Base-by-base conservation (phyloP, 2,888 invertebrate species). In the Erebia aethiops region DNA sequence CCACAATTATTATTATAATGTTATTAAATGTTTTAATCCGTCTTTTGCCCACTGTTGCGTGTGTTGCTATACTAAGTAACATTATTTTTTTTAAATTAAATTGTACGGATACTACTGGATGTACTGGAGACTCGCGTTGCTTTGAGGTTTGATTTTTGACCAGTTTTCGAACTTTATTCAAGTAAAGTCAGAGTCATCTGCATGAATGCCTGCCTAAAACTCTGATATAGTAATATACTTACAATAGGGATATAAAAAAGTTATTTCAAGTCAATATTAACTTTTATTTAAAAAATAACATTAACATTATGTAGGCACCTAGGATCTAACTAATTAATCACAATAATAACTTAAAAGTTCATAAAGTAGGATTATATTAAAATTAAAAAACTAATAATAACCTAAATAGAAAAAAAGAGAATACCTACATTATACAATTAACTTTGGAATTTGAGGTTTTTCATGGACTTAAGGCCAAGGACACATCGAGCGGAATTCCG, bases 391-490 rank as follows among this genome's bases (percentile, higher is more conserved):
- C 46, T 61, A 26, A 35, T 26, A 56, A 46, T 49, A 57, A 46
- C 16, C 11, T 43, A 10, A 46, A 1, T 21, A 18, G 16, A 13
- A 66, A 76, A 26, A 26, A 26, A 26, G 26, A 35, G 35, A 77
- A 60, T 70, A 70, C 77, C 78, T 76, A 73, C 78, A 76, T 49
- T 52, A 81, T 71, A 70, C 72, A 75, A 73, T 76, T 74, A 75
- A 79, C 90, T 89, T 89, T 89, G 89, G 89, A 86, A 84, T 82
- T 78, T 79, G 80, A 84, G 83, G 83, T 61, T 70, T 71, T 54
- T 54, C 18, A 54, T 18, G 16, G 18, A 16, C 2, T 18, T 18
- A 46, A 10, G 10, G 18, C 10, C 18, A 18, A 2, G 9, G 18
- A 54, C 16, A 54, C 2, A 54, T 54, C 54, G 16, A 54, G 54